Conservation (phyloP, 2,113 vertebrate species). For the Corapipo altera region DNA sequence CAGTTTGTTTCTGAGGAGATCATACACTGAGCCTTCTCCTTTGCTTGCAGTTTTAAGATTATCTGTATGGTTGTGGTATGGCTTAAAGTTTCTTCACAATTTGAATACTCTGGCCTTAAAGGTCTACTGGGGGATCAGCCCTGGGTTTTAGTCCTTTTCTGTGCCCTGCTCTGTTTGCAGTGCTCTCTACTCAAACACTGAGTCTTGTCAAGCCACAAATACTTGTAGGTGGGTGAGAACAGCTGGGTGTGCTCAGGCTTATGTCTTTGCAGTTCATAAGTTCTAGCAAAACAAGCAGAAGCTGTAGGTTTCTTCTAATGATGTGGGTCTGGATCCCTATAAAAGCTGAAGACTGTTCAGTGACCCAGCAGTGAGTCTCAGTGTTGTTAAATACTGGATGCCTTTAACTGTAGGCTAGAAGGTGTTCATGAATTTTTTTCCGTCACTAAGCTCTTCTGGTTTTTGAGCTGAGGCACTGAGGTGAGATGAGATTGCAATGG, state of each 20-base stretch:
- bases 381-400: neutral
- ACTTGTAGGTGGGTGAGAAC: neutral
- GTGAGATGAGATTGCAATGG: neutral
- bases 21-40: neutral
- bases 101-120: neutral
- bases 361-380: neutral
- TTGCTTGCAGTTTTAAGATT: neutral
- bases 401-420: neutral
- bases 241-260: neutral
- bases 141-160: neutral
- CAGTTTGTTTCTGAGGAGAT: neutral
- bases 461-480: neutral
- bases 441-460: neutral
- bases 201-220: neutral
- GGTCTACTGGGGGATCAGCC: neutral
- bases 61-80: neutral
- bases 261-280: neutral
- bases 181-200: accelerated
- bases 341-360: neutral
- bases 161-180: neutral
- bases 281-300: neutral
- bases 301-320: neutral
- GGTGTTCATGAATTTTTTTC: neutral
- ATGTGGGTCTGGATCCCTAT: neutral
- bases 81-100: neutral